Base-by-base conservation (phyloP, 2,113 vertebrate species). In the Suricata suricatta region DNA sequence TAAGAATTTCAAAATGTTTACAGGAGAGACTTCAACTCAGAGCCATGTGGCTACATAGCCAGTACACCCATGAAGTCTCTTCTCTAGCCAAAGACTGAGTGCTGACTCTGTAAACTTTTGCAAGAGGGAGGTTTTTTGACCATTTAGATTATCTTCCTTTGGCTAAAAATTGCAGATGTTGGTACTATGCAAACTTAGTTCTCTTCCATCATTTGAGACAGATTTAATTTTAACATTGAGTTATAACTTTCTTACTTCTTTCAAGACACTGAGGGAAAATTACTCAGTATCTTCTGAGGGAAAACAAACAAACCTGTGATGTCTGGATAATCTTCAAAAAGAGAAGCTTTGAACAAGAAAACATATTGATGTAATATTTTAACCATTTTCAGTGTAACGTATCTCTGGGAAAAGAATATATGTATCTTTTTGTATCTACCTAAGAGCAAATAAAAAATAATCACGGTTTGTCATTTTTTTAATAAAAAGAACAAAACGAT, bases 161-260 rank as follows among this genome's bases (percentile, higher is more conserved):
- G 38, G 41, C 47, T 41, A 29, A 44, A 89, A 91, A 97, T 72
- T 68, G 9, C 64, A 29, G 47, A 17, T 80, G 14, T 47, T 74
- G 6, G 2, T 85, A 54, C 54, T 10, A 54, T 6, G 29, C 31
- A 88, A 19, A 92, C 4, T 86, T 86, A 71, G 54, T 13, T 52
- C 57, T 76, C 8, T 86, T 88, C n/a, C 2, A 29, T 96, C 8
- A 82, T 52, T 82, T 82, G 81, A 66, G 21, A 12, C 21, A 86
- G 21, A 89, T 64, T 84, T 96, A 50, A 95, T 84, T 95, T 52
- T 69, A 15, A 63, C 7, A 60, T 60, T 77, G 27, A 91, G 7
- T 82, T 76, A 79, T 89, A 68, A 66, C 29, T 38, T 92, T 33
- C 29, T 88, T 71, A 69, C 25, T 77, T 52, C 82, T 29, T 66